Evolutionary conservation across 2,888 invertebrate genomes (phyloP).

Genomic region (Phrixothrix hirtus): DNA sequence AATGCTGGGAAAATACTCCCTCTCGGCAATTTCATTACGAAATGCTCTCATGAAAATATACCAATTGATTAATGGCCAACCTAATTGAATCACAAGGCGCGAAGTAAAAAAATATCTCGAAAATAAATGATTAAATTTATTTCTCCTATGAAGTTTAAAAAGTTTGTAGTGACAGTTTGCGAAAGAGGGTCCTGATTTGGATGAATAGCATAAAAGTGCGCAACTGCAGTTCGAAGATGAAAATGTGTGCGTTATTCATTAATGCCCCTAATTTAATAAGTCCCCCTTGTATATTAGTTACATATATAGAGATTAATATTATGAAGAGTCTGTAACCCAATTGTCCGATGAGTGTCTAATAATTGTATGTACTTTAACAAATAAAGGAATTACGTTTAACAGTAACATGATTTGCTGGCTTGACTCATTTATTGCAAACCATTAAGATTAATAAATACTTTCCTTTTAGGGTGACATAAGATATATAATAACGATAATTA

Average conservation of each 20-base stretch:
- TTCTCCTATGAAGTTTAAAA: slow-evolving; percentile 51
- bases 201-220: slow-evolving; percentile 30
- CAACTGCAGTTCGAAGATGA: slow-evolving; percentile 16
- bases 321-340: slow-evolving; percentile 28
- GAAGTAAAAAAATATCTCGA: slow-evolving; percentile 51
- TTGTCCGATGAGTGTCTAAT: slow-evolving; percentile 25
- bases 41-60: slow-evolving; percentile 54
- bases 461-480: too few species aligned
- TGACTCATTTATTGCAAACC: slow-evolving; percentile 9
- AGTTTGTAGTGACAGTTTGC: slow-evolving; percentile 52
- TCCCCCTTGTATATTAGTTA: slow-evolving; percentile 34
- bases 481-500: too few species aligned
- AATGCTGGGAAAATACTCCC: slow-evolving; percentile 34
- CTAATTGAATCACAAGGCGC: slow-evolving; percentile 56
- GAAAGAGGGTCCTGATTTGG: slow-evolving; percentile 39
- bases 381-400: slow-evolving; percentile 22
- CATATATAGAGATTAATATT: slow-evolving; percentile 30
- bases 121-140: slow-evolving; percentile 53
- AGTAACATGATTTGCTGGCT: slow-evolving; percentile 14
- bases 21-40: slow-evolving; percentile 50
- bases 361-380: slow-evolving; percentile 20
- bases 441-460: too few species aligned
- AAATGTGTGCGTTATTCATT: slow-evolving; percentile 35
- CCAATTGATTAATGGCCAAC: slow-evolving; percentile 56
- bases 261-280: slow-evolving; percentile 42